Evolutionary conservation across 2,797 vertebrate species (phyloP).

Genomic region (Callimico goeldii): DNA sequence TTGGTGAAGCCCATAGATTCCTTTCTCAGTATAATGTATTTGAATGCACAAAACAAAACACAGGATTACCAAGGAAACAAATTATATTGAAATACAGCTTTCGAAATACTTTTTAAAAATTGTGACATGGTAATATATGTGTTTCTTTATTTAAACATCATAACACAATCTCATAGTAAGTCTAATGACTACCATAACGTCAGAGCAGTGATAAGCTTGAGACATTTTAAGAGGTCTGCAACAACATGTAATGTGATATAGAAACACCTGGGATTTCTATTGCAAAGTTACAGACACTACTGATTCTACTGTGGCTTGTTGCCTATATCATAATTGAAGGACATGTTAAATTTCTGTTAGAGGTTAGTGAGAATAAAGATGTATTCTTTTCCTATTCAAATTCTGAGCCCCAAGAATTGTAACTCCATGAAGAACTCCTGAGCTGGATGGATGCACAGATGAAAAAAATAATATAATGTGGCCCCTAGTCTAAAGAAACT

Average conservation of each 20-base stretch:
- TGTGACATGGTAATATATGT: not conserved
- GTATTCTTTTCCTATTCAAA: constrained; percentile 9
- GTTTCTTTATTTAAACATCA: constrained; percentile 33
- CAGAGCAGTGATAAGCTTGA: not conserved
- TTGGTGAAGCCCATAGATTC: not conserved
- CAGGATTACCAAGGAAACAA: constrained; percentile 15
- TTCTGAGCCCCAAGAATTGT: not conserved
- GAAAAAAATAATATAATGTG: not conserved
- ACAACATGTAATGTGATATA: not conserved
- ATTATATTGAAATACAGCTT: constrained; percentile 29
- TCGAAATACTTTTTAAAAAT: constrained; percentile 25
- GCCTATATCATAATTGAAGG: not conserved
- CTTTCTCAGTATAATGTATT: constrained; percentile 39
- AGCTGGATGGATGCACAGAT: not conserved
- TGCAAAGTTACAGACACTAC: not conserved
- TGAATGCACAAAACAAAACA: constrained; percentile 41
- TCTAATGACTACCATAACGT: not conserved
- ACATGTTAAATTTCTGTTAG: constrained; percentile 8
- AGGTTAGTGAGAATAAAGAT: constrained; percentile 39
- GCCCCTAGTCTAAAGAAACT: not conserved
- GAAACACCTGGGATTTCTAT: constrained; percentile 34
- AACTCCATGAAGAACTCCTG: not conserved
- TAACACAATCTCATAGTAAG: not conserved
- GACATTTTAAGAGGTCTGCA: constrained; percentile 2
- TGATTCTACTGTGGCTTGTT: not conserved